phyloP scores from a whole-genome alignment of 1,140 invertebrate species.

The Zaprionus ornatus region DNA sequence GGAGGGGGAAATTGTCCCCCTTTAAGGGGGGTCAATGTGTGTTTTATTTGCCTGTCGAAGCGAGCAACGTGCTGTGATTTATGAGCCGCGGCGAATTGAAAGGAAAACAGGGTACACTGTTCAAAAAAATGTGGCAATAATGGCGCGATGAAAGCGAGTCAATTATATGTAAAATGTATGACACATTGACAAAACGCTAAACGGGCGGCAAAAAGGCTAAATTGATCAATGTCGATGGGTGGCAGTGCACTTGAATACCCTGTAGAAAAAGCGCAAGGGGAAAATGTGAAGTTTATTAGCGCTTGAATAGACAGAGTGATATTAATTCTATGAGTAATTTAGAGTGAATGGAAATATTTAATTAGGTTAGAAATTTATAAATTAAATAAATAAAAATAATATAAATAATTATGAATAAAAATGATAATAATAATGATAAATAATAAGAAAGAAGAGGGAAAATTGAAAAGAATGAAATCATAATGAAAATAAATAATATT shows the following conservation, averaged over 20 bases:
- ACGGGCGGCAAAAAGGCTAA: constrained; percentile 56
- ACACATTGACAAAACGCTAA: constrained; percentile 72
- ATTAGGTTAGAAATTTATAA: background rate
- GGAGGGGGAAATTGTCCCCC: background rate
- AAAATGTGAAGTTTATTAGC: background rate
- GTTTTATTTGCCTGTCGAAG: constrained; percentile 59
- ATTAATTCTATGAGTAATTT: background rate
- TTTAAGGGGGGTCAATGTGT: background rate
- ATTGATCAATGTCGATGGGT: constrained; percentile 35
- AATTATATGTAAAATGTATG: constrained; percentile 17
- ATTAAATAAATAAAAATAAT: background rate
- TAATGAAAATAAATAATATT: background rate
- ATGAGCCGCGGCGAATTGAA: constrained; percentile 52
- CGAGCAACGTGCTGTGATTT: constrained; percentile 53
- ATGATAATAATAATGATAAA: background rate
- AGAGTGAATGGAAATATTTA: no score
- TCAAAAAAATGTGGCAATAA: constrained; percentile 13
- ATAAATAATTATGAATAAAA: background rate
- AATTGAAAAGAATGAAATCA: background rate
- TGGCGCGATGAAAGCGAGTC: constrained; percentile 4
- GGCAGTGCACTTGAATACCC: constrained; percentile 19
- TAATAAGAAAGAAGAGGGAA: background rate
- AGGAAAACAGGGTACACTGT: constrained; percentile 7
- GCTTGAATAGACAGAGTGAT: background rate
- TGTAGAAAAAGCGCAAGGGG: background rate